Evolutionary conservation across 2,797 vertebrate genomes (phyloP), one percentile per base, ranked within the genome.

Genomic region (Triplophysa bombifrons): DNA sequence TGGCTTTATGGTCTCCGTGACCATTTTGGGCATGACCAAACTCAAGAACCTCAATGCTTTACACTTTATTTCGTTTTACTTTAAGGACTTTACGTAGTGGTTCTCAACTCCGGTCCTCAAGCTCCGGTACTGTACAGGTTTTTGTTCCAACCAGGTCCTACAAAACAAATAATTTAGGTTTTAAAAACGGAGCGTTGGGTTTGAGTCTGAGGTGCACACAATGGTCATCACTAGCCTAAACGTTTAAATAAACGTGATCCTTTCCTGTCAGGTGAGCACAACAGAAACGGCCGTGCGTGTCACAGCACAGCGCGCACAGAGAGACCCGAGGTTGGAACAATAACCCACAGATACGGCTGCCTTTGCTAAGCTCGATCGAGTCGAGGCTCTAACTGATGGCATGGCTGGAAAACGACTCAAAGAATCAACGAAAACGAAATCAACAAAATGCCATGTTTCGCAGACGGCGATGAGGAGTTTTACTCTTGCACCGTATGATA

Each of bases 61-160:
- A 91, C 90, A 91, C 82, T 85, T 84, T 80, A 85, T 84, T 86
- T 76, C 83, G 76, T 82, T 86, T 82, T 88, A 86, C 91, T 74
- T 76, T 50, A 83, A 88, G 92, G 88, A 92, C 92, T 93, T 91
- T 92, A 92, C 91, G 93, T 91, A 92, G 93, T 93, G 93, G 93
- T 93, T 94, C 93, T 95, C 93, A 94, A 94, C 94, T 95, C 92
- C 93, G 93, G 93, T 95, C 94, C 93, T 94, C 94, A 94, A 94
- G 93, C 92, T 94, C 93, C 91, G 92, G 92, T 92, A 93, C 93
- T 93, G 93, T 93, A 94, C 93, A 94, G 94, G 93, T 94, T 94
- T 95, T 94, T 94, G 94, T 94, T 94, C 93, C 93, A 94, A 94
- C 94, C 93, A 94, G 93, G 94, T 95, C 94, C 93, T 94, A 95